Conservation (phyloP, 1,140 invertebrate genomes). For the Helicoverpa armigera region DNA sequence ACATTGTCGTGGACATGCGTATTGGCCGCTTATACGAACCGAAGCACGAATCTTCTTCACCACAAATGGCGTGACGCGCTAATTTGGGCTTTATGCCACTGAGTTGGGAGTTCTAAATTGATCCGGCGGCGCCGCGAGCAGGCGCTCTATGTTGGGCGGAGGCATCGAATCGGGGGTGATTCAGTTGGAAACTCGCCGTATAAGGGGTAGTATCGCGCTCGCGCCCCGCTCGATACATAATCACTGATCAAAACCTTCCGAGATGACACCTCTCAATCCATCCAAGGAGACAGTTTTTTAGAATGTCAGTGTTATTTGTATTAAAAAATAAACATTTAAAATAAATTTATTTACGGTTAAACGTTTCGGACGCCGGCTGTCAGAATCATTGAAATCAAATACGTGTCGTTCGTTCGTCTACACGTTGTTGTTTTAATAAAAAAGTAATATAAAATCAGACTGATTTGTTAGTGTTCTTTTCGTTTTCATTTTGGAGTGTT, state of each 20-base stretch:
- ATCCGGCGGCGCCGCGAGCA: slow-evolving; percentile 66
- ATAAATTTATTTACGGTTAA: neutral
- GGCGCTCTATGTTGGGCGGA: slow-evolving; percentile 85
- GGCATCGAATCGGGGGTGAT: slow-evolving; percentile 83
- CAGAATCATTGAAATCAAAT: slow-evolving; percentile 64
- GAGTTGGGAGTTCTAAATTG: slow-evolving; percentile 59
- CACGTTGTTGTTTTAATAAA: slow-evolving; percentile 49
- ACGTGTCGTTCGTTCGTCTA: slow-evolving; percentile 63
- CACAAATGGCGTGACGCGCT: slow-evolving; percentile 56
- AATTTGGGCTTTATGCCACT: slow-evolving; percentile 64
- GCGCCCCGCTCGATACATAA: slow-evolving; percentile 73
- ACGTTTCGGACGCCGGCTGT: slow-evolving; percentile 54
- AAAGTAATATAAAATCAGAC: slow-evolving; percentile 47
- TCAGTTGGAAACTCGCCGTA: slow-evolving; percentile 82
- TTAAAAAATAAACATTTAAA: slow-evolving; percentile 36
- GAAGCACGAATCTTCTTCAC: slow-evolving; percentile 83
- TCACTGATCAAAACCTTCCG: slow-evolving; percentile 79
- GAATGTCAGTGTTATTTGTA: slow-evolving; percentile 59
- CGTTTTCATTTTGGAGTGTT: slow-evolving; percentile 49
- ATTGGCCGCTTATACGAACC: slow-evolving; percentile 82
- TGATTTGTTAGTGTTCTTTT: slow-evolving; percentile 52
- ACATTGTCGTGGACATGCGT: slow-evolving; percentile 85
- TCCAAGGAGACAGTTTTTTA: slow-evolving; percentile 65
- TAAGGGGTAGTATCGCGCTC: slow-evolving; percentile 73
- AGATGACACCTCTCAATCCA: slow-evolving; percentile 75